Percentiles rank a stretch among this genome's conserved stretches.
These are phyloP conservation scores for Poeciliopsis prolifica DNA, from an alignment of 2,113 vertebrate genomes.

Conservation along the genomic window DNA sequence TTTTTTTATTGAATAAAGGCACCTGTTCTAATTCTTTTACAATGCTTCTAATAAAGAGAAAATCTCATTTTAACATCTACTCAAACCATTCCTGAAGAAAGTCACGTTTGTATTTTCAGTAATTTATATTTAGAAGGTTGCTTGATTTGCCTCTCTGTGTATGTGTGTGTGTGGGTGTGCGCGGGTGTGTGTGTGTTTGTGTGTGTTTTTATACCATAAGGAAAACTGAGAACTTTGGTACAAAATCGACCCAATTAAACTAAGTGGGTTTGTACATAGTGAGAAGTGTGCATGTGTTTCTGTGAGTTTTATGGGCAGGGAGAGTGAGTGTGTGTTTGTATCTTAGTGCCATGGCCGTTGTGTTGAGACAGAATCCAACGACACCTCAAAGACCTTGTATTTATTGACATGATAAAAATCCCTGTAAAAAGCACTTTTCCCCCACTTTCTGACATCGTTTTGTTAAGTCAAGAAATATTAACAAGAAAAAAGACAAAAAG, in stretches of 20 bases:
- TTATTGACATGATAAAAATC: constrained; percentile 95
- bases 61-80: constrained; percentile 19
- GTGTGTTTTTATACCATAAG: constrained; percentile 31
- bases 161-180: constrained; percentile 24
- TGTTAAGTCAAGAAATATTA: constrained; percentile 88
- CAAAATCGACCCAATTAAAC: constrained; percentile 65
- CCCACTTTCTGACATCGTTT: constrained; percentile 80
- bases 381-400: constrained; percentile 89
- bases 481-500: constrained; percentile 64
- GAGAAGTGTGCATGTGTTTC: constrained; percentile 61
- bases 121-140: constrained; percentile 68
- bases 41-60: constrained; percentile 20
- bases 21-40: constrained; percentile 17
- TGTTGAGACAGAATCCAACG: constrained; percentile 84
- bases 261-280: constrained; percentile 66
- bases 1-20: neutral
- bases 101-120: constrained; percentile 58
- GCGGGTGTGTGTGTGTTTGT: constrained; percentile 19
- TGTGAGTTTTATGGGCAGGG: constrained; percentile 67
- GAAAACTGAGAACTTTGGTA: constrained; percentile 67
- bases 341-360: constrained; percentile 86
- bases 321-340: constrained; percentile 84
- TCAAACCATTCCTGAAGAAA: constrained; percentile 40
- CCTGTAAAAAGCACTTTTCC: constrained; percentile 99
- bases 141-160: constrained; percentile 50